Evolutionary conservation across 2,888 invertebrate genomes (phyloP).

Genomic region (Orthosia incerta): DNA sequence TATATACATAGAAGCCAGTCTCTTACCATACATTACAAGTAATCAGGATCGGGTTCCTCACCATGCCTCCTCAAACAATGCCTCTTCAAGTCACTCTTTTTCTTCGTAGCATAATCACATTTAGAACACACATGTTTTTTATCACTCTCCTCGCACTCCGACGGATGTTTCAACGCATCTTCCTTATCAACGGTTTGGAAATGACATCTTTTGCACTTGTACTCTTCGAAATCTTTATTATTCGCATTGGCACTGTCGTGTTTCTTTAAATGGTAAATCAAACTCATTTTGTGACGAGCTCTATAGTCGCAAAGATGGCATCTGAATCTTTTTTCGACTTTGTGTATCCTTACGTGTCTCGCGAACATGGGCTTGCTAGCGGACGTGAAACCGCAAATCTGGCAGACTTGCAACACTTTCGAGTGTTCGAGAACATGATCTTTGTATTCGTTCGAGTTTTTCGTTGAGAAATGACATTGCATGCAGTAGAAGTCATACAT

Average conservation of each 20-base stretch:
- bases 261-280: constrained; percentile 80
- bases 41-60: not conserved
- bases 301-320: constrained; percentile 80
- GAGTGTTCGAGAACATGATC: constrained; percentile 63
- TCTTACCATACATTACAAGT: constrained; percentile 9
- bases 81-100: constrained; percentile 72
- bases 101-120: constrained; percentile 72
- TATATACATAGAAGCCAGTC: constrained; percentile 14
- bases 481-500: constrained; percentile 75
- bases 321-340: constrained; percentile 74
- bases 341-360: constrained; percentile 78
- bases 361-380: constrained; percentile 74
- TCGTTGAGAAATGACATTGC: constrained; percentile 72
- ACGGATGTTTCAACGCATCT: constrained; percentile 43
- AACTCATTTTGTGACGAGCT: constrained; percentile 81
- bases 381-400: constrained; percentile 77
- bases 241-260: constrained; percentile 62
- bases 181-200: constrained; percentile 23
- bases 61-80: constrained; percentile 59
- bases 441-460: constrained; percentile 56
- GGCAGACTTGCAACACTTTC: constrained; percentile 73
- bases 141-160: constrained; percentile 6
- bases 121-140: constrained; percentile 64
- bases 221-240: constrained; percentile 32
- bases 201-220: constrained; percentile 52